Conservation (phyloP, 1,140 invertebrate species). For the Cydia pomonella region DNA sequence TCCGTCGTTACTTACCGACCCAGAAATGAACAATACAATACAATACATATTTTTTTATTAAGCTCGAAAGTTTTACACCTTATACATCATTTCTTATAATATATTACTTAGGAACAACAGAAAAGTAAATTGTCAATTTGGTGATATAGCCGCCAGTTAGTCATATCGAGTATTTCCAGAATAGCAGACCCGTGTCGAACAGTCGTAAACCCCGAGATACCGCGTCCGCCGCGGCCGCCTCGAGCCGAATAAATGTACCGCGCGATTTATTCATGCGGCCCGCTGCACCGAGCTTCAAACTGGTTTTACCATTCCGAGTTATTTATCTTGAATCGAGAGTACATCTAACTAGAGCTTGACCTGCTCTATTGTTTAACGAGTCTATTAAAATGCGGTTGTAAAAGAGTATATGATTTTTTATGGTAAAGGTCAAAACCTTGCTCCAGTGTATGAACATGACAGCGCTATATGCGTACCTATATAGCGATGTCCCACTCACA, state of each 20-base stretch:
- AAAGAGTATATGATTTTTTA: not conserved
- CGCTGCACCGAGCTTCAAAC: constrained; percentile 7
- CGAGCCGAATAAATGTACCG: constrained; percentile 38
- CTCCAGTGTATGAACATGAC: too few relatives aligned
- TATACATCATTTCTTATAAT: too few relatives aligned
- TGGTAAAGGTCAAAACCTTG: too few relatives aligned
- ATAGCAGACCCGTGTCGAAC: constrained; percentile 28
- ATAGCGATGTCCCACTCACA: too few relatives aligned
- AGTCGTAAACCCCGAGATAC: constrained; percentile 44
- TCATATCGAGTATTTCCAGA: constrained; percentile 31
- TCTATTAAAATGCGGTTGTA: not conserved
- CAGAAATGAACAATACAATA: too few relatives aligned
- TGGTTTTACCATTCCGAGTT: constrained; percentile 15
- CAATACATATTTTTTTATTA: too few relatives aligned
- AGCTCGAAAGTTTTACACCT: too few relatives aligned
- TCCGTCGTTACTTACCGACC: too few relatives aligned
- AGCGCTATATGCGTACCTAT: too few relatives aligned
- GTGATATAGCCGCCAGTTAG: constrained; percentile 33
- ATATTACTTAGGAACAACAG: too few relatives aligned
- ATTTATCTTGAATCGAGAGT: not conserved
- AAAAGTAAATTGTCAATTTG: too few relatives aligned
- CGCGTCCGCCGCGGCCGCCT: constrained; percentile 32
- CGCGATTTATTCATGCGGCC: constrained; percentile 45
- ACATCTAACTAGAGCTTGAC: not conserved
- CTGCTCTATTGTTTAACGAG: not conserved